Evolutionary conservation across 2,113 vertebrate genomes (phyloP), one percentile per base, ranked within the genome.

Genomic region (Centropristis striata): DNA sequence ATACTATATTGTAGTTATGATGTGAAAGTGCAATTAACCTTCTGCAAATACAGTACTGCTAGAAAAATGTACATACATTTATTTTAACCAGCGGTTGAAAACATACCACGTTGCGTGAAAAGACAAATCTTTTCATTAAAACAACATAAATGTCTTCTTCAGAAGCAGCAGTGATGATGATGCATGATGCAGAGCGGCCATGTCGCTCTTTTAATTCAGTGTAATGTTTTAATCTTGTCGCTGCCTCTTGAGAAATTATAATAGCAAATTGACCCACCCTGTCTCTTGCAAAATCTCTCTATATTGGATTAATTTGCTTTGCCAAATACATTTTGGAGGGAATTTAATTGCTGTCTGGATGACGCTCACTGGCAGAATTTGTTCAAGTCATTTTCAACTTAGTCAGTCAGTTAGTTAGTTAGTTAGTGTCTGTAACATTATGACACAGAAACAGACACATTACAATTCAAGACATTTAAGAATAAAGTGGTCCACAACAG

Each of bases 201-300:
- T 8, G 9, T 5, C 5, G 5, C 60, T n/a, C 63, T n/a, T 49
- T 50, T 12, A 50, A 3, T 13, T 42, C 53, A 16, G 27, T 16
- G 8, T 53, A 32, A 72, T 47, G 42, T 54, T 69, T 74, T 44
- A 50, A 78, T 63, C 69, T 47, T 46, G 44, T 27, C 7, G 25
- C 39, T 42, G 28, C 32, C 58, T 55, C 50, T 71, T 46, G 58
- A 69, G 57, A 57, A 81, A 63, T 53, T 28, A 20, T 61, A 55
- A n/a, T 4, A 44, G 27, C 44, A 10, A 44, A 75, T 14, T 60
- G 11, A 65, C 61, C 50, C 49, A 59, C 60, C 4, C 54, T 58
- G 51, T 36, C 37, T 57, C 59, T 54, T 44, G 25, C 41, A 69
- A 75, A 21, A 69, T 63, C 49, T 47, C 54, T 60, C 28, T 54